These are phyloP conservation scores for Luffia ferchaultella DNA, from an alignment of 2,888 invertebrate genomes.

Conservation along the genomic window DNA sequence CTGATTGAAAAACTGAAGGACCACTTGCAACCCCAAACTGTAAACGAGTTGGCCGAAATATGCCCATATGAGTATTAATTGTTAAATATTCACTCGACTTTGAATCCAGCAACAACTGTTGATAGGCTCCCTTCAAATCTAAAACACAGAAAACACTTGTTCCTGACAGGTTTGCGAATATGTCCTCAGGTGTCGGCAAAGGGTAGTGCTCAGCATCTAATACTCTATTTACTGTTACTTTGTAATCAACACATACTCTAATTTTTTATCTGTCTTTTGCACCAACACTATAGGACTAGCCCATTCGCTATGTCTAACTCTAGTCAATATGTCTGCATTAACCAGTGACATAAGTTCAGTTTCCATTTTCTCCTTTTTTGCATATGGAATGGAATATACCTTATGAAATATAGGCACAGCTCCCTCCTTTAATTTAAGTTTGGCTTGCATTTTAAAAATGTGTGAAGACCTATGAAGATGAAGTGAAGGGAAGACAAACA, in stretches of 20 bases:
- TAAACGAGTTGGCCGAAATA: background rate
- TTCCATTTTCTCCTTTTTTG: conserved; percentile 10
- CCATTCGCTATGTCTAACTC: background rate
- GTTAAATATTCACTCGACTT: background rate
- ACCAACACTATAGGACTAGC: background rate
- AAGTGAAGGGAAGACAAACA: too few relatives aligned
- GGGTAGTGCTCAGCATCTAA: background rate
- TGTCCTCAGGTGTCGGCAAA: background rate
- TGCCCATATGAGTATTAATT: background rate
- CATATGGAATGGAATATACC: conserved; percentile 10
- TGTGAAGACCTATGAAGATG: conserved; percentile 1
- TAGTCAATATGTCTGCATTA: conserved; percentile 6
- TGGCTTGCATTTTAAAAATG: background rate
- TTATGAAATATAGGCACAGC: conserved; percentile 11
- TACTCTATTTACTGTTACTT: background rate
- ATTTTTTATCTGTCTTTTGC: background rate
- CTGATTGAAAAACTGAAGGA: background rate
- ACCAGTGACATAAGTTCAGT: conserved; percentile 7
- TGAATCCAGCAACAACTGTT: background rate
- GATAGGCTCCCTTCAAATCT: background rate
- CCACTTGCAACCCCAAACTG: background rate
- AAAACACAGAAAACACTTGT: background rate
- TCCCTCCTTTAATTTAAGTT: conserved; percentile 4
- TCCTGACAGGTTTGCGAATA: background rate
- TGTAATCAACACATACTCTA: background rate